Base-by-base conservation (phyloP, 1,140 invertebrate genomes). In the Drosophila biarmipes region DNA sequence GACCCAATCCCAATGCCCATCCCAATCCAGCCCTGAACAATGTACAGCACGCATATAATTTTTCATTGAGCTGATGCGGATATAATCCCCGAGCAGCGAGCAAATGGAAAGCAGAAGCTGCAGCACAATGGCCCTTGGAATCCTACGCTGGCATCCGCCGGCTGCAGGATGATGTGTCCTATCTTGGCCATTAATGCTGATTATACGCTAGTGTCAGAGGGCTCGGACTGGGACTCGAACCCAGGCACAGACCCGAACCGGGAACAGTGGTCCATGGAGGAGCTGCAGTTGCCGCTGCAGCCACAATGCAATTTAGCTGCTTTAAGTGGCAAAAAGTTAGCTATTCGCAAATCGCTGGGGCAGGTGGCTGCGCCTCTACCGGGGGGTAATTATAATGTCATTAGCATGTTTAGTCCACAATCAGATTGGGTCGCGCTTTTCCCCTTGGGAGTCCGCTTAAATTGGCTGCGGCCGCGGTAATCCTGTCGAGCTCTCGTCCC, bases 381-480 rank as follows among this genome's bases (percentile, higher is more conserved):
- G 34, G 43, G 57, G 79, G 84, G 84, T 89, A 89, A 90, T 89
- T 89, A 89, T 90, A 89, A 89, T 90, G 84, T 79, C 84, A 89
- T 89, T 89, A 89, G 84, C 84, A 73, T 89, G 84, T 89, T 89
- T 89, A 89, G 79, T 80, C 42, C 79, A 72, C 84, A 89, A 89
- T 89, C 84, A 74, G 84, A 80, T 84, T 89, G 79, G 58, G 64
- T 46, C 43, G 76, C 14, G 46, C 15, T 54, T 45, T 42, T 31
- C n/a, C 57, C 57, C 40, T 38, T 40, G 37, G 40, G 24, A 57
- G 58, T 46, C 52, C 69, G 43, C 74, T 49, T 66, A 82, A 82
- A 87, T 87, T 87, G 84, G 79, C 84, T 58, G 46, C 53, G 51
- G 54, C 31, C 61, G 57, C 55, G 49, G 48, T 86, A 71, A 87